phyloP scores from a whole-genome alignment of 2,113 vertebrate species.

The Oplegnathus fasciatus region DNA sequence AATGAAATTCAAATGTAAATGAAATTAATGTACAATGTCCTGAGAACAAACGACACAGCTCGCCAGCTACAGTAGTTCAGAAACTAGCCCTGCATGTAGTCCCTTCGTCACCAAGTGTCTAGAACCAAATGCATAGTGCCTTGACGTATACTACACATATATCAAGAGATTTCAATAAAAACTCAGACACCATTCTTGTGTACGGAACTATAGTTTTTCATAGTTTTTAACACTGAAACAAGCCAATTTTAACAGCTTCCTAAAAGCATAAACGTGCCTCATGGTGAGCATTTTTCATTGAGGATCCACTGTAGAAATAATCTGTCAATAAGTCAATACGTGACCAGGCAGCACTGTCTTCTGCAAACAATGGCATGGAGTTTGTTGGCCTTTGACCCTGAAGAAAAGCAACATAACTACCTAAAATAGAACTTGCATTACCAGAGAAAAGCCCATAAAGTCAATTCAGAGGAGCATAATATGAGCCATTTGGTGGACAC shows the following conservation, averaged over 20 bases:
- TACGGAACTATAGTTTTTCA: background rate
- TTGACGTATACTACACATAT: background rate
- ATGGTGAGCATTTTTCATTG: background rate
- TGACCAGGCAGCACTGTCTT: background rate
- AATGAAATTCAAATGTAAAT: background rate
- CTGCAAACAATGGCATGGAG: background rate
- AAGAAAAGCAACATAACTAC: background rate
- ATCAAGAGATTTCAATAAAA: background rate
- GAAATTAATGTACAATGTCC: background rate
- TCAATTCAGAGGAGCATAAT: background rate
- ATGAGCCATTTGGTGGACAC: background rate
- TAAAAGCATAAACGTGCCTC: background rate
- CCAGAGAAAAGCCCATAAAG: background rate
- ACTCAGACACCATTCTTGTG: background rate
- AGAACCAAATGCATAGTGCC: background rate
- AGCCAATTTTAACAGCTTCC: background rate
- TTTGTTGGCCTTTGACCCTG: conserved; percentile 19
- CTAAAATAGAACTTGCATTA: background rate
- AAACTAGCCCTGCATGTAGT: background rate
- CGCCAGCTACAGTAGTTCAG: background rate
- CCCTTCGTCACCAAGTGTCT: background rate
- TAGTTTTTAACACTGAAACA: background rate
- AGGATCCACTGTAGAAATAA: background rate
- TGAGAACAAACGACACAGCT: background rate
- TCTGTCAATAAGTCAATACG: conserved; percentile 25